These are phyloP conservation scores for Brenthis daphne DNA, from an alignment of 2,888 invertebrate genomes.

Conservation along the genomic window DNA sequence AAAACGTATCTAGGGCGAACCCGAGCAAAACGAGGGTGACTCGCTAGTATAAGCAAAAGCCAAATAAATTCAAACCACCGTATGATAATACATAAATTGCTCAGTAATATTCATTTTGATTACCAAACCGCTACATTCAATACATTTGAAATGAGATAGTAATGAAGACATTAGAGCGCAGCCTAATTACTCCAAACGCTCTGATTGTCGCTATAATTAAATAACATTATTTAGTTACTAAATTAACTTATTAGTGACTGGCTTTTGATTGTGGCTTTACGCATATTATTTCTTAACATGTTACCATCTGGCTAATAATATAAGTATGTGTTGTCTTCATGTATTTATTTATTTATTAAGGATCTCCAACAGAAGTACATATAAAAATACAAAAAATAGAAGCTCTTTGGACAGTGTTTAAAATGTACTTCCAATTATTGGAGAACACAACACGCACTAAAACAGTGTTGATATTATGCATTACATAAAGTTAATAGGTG, in stretches of 20 bases:
- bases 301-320: conserved; percentile 5
- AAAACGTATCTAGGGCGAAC: too few species aligned
- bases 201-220: conserved; percentile 15
- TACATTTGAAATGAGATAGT: conserved; percentile 13
- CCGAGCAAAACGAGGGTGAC: too few species aligned
- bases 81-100: neutral
- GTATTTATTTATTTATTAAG: too few species aligned
- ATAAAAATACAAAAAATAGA: too few species aligned
- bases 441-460: too few species aligned
- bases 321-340: neutral
- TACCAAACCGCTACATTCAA: conserved; percentile 1
- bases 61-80: too few species aligned
- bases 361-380: too few species aligned
- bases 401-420: too few species aligned
- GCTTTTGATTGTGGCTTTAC: conserved; percentile 11
- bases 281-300: conserved; percentile 15
- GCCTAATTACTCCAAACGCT: conserved; percentile 11
- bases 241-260: conserved; percentile 19
- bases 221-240: conserved; percentile 11
- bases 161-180: conserved; percentile 15
- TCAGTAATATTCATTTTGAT: neutral
- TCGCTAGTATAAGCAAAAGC: too few species aligned
- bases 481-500: too few species aligned
- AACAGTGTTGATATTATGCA: too few species aligned
- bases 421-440: too few species aligned